Base-by-base conservation (phyloP, 2,113 vertebrate species). In the Anarrhichthys ocellatus region DNA sequence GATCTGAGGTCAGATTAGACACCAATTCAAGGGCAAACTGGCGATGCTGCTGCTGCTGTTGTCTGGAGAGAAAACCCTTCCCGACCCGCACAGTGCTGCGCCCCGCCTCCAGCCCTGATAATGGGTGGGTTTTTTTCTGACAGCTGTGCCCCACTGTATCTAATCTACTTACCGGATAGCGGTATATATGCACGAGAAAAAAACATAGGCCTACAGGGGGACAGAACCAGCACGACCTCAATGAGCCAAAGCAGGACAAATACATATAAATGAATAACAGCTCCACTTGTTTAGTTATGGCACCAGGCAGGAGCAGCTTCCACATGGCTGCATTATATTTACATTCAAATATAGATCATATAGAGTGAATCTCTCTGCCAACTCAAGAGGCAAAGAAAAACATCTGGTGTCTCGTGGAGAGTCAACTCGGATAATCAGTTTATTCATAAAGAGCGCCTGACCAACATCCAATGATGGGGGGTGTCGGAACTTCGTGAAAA, bases 81-180 rank as follows among this genome's bases (percentile, higher is more conserved):
- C 64, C 56, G 54, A 76, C 24, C 10, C 3, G 13, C 65, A 81
- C 10, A 62, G 22, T 17, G 24, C 34, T 32, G 24, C 38, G 20
- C 58, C 48, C 5, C 20, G 18, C 48, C 48, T 22, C n/a, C 75
- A 73, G 20, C 68, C 29, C 27, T 42, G 83, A 91, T 76, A 88
- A 78, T 15, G 17, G 15, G 4, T 6, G 4, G 17, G 40, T 52
- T 69, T 86, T 73, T 84, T 86, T 88, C 61, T 48, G 79, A 84
- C 76, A 71, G 58, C 76, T 65, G 76, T 52, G 69, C 63, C 18
- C 64, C 64, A 9, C 54, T 79, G 20, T 82, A 85, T 86, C 85
- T 84, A 75, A 89, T 88, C 85, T 83, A 2, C 20, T 1, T 15
- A 20, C 18, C 50, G 50, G 50, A 22, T 22, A 52, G 1, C 2